Percentiles rank a stretch among this genome's conserved stretches.
These are phyloP conservation scores for Corythornis vintsioides DNA, from an alignment of 2,113 vertebrate genomes.

Conservation along the genomic window DNA sequence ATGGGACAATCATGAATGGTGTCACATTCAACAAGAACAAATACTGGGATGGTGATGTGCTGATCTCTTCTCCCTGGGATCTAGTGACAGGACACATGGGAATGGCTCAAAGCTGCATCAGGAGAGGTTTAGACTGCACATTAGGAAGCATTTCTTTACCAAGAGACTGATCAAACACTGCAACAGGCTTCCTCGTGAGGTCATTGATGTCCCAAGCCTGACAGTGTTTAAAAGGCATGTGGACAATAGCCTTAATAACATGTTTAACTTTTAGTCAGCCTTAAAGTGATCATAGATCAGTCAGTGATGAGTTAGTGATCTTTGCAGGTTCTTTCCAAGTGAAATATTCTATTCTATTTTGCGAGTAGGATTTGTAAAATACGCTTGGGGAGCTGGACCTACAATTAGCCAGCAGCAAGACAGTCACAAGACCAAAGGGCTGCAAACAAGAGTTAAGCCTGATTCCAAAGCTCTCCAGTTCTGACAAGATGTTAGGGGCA, in stretches of 20 bases:
- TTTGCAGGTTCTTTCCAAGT: neutral
- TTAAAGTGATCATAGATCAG: neutral
- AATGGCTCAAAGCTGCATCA: neutral
- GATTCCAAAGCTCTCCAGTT: neutral
- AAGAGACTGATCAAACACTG: neutral
- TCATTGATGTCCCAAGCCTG: neutral
- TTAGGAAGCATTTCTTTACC: neutral
- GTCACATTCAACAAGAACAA: neutral
- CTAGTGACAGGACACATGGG: fast-evolving
- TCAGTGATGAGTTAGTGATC: neutral
- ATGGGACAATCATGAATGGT: neutral
- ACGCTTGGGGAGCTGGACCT: neutral
- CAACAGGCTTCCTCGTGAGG: too few relatives aligned
- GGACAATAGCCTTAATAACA: neutral
- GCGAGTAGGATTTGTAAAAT: neutral
- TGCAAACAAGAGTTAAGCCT: neutral
- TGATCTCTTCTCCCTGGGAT: neutral
- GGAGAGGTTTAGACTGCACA: neutral
- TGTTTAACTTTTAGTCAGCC: neutral
- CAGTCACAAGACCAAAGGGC: neutral
- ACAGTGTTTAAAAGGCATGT: neutral
- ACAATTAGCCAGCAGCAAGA: neutral
- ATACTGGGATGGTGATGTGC: neutral
- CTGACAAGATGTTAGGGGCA: neutral
- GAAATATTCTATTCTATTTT: neutral